A percentile compares a stretch with the other conserved stretches of the same genome.
phyloP scores from a whole-genome alignment of 2,797 vertebrate species.

The Phrynocephalus vlangalii region DNA sequence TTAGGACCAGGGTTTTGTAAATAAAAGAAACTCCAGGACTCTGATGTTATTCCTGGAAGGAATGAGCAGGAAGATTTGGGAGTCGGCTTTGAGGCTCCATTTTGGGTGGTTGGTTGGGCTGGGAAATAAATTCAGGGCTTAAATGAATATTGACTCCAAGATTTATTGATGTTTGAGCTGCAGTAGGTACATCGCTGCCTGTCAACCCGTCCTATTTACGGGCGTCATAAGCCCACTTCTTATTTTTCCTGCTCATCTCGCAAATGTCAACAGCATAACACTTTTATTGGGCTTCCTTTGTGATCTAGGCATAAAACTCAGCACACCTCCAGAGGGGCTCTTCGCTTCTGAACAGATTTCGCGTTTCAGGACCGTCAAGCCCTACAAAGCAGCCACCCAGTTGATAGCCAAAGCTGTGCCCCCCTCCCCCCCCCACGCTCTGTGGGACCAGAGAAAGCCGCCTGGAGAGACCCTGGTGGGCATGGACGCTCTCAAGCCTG shows the following conservation, averaged over 20 bases:
- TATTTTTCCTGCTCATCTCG: background rate
- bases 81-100: too few relatives aligned
- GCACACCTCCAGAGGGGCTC: background rate
- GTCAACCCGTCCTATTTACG: background rate
- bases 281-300: background rate
- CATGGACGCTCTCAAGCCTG: background rate
- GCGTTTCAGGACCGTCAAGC: background rate
- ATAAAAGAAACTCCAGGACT: background rate
- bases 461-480: background rate
- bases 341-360: too few relatives aligned
- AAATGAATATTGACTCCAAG: background rate
- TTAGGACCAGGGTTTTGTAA: background rate
- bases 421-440: background rate
- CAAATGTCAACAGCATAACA: background rate
- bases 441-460: background rate
- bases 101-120: background rate
- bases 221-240: background rate
- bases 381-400: background rate
- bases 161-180: too few relatives aligned
- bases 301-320: background rate
- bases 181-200: too few relatives aligned
- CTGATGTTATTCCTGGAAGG: background rate
- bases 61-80: background rate
- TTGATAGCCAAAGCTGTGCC: background rate
- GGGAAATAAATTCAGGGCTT: background rate